Conservation (phyloP, 2,797 vertebrate genomes). For the Poeciliopsis infans region DNA sequence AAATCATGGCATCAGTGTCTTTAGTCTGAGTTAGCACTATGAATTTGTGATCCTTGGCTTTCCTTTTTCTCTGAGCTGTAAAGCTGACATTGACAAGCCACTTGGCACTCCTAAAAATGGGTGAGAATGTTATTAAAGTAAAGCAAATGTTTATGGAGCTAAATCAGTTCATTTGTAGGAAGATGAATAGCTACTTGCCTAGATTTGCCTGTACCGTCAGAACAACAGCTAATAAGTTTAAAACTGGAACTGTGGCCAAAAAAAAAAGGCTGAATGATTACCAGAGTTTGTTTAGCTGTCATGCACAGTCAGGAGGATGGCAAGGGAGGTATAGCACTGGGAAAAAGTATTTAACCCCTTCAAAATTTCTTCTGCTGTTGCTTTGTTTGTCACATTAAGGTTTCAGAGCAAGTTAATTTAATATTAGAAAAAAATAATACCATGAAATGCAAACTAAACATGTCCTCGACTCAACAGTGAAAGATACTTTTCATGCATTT, state of each 20-base stretch:
- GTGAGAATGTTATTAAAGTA: background rate
- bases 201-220: background rate
- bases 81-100: background rate
- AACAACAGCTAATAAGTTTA: background rate
- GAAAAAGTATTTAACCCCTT: background rate
- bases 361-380: background rate
- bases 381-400: background rate
- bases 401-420: background rate
- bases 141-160: background rate
- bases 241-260: background rate
- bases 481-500: background rate
- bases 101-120: background rate
- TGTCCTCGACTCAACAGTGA: background rate
- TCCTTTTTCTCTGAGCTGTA: background rate
- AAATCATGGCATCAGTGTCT: background rate
- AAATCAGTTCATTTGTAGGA: background rate
- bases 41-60: background rate
- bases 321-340: background rate
- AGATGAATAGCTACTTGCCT: background rate
- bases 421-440: background rate
- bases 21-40: background rate
- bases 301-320: background rate
- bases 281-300: background rate
- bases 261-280: background rate
- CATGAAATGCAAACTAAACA: background rate